Evolutionary conservation across 64 coral and sea anemone species (phyloP).

Genomic region (Dendronephthya gigantea): DNA sequence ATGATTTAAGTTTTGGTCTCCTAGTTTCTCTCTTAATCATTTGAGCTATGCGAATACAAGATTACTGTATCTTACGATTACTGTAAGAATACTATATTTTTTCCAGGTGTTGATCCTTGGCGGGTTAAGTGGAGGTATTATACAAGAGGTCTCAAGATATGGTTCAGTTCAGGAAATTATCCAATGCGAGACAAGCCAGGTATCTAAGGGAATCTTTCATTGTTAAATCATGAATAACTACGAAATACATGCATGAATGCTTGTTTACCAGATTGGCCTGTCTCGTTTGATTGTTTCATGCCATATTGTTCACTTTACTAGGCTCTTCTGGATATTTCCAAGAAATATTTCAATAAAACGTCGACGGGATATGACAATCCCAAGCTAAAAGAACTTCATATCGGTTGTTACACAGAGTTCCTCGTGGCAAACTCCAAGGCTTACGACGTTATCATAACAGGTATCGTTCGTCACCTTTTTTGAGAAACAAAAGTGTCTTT

Average conservation of each 20-base stretch:
- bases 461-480: too few species aligned
- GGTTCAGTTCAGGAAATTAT: background rate
- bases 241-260: too few species aligned
- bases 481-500: too few species aligned
- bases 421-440: background rate
- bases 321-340: background rate
- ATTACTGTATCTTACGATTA: background rate
- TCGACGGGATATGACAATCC: background rate
- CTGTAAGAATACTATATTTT: background rate
- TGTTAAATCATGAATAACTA: too few species aligned
- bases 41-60: too few species aligned
- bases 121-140: background rate
- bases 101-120: background rate
- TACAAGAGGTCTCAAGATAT: background rate
- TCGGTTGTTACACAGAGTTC: background rate
- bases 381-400: background rate
- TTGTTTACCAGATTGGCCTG: too few species aligned
- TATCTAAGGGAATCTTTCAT: background rate
- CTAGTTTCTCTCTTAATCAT: too few species aligned
- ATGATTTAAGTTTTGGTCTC: background rate
- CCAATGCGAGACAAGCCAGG: background rate
- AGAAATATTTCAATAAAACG: background rate
- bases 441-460: background rate
- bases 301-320: background rate
- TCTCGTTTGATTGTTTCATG: background rate